phyloP scores from a whole-genome alignment of 2,113 vertebrate genomes.

The Petromus typicus region DNA sequence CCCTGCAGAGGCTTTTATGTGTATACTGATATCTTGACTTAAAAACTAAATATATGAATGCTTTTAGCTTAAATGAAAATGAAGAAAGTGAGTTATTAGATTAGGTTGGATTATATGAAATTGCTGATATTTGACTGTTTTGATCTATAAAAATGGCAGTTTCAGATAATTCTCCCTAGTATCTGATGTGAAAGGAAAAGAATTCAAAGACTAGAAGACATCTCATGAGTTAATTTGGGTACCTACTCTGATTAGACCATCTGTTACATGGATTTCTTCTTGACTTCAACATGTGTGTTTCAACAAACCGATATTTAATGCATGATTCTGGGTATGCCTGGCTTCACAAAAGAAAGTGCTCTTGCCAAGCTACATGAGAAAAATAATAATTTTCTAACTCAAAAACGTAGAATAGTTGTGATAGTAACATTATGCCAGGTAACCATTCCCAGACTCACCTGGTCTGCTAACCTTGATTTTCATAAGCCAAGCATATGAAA shows the following conservation, averaged over 20 bases:
- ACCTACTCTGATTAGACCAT: conserved; percentile 31
- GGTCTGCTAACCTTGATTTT: conserved; percentile 17
- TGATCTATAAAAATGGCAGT: conserved; percentile 48
- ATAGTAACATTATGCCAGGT: not conserved
- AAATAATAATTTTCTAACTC: conserved; percentile 44
- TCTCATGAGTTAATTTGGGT: not conserved
- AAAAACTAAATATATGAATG: conserved; percentile 38
- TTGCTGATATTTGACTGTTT: conserved; percentile 68
- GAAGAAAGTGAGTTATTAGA: not conserved
- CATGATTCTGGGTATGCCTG: not conserved
- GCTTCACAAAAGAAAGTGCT: conserved; percentile 5
- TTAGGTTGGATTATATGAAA: conserved; percentile 60
- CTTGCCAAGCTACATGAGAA: conserved; percentile 2
- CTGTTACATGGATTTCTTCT: not conserved
- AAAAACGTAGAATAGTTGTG: conserved; percentile 39
- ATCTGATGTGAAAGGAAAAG: conserved; percentile 37
- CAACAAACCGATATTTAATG: not conserved
- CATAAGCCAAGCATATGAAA: conserved; percentile 26
- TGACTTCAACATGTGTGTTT: not conserved
- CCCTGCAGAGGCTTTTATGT: not conserved
- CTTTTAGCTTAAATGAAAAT: conserved; percentile 32
- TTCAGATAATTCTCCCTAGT: conserved; percentile 61
- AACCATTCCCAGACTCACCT: not conserved
- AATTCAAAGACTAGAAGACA: conserved; percentile 29
- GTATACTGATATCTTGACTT: conserved; percentile 25